These are phyloP conservation scores for Ciona savignyi DNA, from an alignment of 23 tunicate species.

Conservation along the genomic window DNA sequence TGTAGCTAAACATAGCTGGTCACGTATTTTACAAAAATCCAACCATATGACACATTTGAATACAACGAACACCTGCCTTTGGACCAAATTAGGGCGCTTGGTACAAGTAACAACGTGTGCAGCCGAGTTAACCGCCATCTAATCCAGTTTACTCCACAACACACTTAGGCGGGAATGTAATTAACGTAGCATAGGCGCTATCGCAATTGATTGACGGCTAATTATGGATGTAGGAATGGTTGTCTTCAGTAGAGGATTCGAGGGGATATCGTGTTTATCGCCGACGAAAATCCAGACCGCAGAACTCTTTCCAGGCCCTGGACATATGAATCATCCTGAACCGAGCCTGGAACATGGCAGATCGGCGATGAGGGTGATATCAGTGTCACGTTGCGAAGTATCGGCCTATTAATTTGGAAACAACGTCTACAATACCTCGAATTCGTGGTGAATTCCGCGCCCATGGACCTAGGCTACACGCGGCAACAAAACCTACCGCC, in stretches of 20 bases:
- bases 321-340: background rate
- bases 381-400: background rate
- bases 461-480: background rate
- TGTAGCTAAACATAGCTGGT: background rate
- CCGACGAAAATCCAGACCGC: background rate
- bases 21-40: constrained; percentile 1
- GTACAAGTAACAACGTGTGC: background rate
- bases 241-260: background rate
- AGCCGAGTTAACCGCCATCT: background rate
- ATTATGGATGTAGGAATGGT: background rate
- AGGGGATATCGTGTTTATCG: background rate
- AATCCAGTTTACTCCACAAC: background rate
- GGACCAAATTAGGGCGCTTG: background rate
- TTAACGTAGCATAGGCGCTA: background rate
- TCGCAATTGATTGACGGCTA: background rate
- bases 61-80: background rate
- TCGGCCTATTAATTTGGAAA: background rate
- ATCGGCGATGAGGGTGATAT: background rate
- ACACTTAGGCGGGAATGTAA: background rate
- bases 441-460: background rate
- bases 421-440: background rate
- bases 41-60: too few species aligned
- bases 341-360: background rate
- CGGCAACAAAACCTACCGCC: background rate
- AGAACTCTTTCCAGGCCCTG: background rate